Evolutionary conservation across 2,888 invertebrate species (phyloP).

Genomic region (Tipula helvola): DNA sequence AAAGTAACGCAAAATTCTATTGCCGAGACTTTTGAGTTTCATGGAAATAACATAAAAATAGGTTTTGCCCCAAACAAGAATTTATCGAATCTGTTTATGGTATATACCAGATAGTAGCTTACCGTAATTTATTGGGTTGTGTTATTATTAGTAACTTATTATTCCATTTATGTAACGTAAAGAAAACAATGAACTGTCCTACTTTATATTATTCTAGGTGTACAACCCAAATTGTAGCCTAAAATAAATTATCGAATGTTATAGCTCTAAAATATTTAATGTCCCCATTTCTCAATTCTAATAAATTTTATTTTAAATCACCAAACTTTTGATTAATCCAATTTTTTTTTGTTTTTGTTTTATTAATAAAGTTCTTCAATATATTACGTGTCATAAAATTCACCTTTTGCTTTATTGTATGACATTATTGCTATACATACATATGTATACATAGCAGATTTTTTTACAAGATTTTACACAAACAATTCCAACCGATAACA

Average conservation of each 20-base stretch:
- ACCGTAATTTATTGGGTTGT: too few species aligned
- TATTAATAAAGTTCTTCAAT: neutral
- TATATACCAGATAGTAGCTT: too few species aligned
- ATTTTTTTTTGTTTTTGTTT: neutral
- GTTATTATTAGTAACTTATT: too few species aligned
- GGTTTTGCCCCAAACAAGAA: too few species aligned
- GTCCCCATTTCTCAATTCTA: neutral
- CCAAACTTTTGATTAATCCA: neutral
- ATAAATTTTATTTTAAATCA: neutral
- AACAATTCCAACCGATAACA: neutral
- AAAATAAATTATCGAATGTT: neutral
- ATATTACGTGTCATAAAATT: constrained; percentile 4
- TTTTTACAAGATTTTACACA: neutral
- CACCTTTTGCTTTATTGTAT: neutral
- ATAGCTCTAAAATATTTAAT: neutral
- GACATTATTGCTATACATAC: neutral
- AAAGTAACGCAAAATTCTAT: too few species aligned
- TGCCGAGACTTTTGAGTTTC: too few species aligned
- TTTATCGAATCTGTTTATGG: too few species aligned
- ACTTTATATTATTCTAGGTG: neutral
- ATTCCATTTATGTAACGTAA: too few species aligned
- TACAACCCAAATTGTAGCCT: neutral
- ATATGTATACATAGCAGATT: neutral
- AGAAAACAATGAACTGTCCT: neutral
- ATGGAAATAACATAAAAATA: too few species aligned